Evolutionary conservation across 2,113 vertebrate species (phyloP).

Genomic region (Cyprinodon variegatus): DNA sequence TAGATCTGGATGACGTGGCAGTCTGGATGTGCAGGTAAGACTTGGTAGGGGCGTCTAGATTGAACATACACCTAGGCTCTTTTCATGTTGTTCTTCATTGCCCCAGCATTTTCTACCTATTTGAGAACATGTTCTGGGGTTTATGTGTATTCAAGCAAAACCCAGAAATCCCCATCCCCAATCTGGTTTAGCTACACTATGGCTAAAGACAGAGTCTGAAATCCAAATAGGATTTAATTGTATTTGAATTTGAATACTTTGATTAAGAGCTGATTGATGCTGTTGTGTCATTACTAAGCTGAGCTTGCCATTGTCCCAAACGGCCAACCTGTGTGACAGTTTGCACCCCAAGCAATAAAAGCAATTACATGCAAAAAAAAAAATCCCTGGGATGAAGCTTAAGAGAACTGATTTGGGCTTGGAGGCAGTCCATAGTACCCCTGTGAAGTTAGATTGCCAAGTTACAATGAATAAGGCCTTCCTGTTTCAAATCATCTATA

Average conservation of each 20-base stretch:
- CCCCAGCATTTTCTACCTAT: too few relatives aligned
- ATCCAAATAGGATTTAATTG: too few relatives aligned
- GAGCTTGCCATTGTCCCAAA: constrained; percentile 63
- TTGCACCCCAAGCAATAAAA: constrained; percentile 71
- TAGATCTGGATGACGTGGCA: too few relatives aligned
- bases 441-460: constrained; percentile 79
- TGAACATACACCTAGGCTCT: too few relatives aligned
- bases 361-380: constrained; percentile 73
- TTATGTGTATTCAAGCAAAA: too few relatives aligned
- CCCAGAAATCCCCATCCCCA: too few relatives aligned
- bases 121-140: too few relatives aligned
- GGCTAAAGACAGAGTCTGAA: too few relatives aligned
- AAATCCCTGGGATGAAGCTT: constrained; percentile 70
- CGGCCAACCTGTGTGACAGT: constrained; percentile 70
- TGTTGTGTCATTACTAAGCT: constrained; percentile 16
- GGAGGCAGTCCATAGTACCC: constrained; percentile 72
- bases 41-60: too few relatives aligned
- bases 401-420: constrained; percentile 77
- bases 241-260: constrained; percentile 7
- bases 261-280: constrained; percentile 79
- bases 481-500: constrained; percentile 67
- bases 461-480: constrained; percentile 76
- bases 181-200: too few relatives aligned
- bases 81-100: too few relatives aligned
- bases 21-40: too few relatives aligned